Conservation (phyloP, 2,888 invertebrate species). For the Hanleya hanleyi region DNA sequence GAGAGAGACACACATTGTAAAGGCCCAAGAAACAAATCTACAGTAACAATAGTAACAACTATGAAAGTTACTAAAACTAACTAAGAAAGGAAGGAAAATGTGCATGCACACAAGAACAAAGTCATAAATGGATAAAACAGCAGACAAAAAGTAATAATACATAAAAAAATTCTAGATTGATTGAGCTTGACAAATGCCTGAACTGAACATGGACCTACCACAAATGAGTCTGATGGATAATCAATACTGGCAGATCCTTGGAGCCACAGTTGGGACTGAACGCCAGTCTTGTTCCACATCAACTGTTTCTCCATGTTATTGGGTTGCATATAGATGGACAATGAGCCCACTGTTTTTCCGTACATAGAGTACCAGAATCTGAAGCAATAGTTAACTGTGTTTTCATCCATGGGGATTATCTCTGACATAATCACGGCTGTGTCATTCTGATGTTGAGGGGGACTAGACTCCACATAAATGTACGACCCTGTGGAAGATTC, state of each 20-base stretch:
- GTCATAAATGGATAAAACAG: too few species aligned
- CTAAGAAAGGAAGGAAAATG: too few species aligned
- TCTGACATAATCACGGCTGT: slow-evolving; percentile 73
- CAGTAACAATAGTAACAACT: too few species aligned
- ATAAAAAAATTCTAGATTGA: too few species aligned
- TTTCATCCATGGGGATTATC: neutral
- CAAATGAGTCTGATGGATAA: slow-evolving; percentile 42
- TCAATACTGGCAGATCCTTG: slow-evolving; percentile 46
- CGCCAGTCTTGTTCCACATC: slow-evolving; percentile 46
- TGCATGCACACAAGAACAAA: too few species aligned
- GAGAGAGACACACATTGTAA: too few species aligned
- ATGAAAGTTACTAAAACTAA: too few species aligned
- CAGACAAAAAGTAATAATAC: too few species aligned
- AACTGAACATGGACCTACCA: slow-evolving; percentile 45
- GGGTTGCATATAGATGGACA: slow-evolving; percentile 47
- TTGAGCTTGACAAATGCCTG: too few species aligned
- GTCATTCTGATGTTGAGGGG: slow-evolving; percentile 77
- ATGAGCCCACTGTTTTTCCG: slow-evolving; percentile 53
- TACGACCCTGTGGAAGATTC: slow-evolving; percentile 67
- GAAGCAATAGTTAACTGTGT: slow-evolving; percentile 40
- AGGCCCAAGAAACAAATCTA: too few species aligned
- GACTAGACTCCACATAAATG: slow-evolving; percentile 77
- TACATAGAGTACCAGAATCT: slow-evolving; percentile 67
- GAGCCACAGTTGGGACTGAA: slow-evolving; percentile 57
- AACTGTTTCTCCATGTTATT: neutral